Conservation (phyloP, 2,888 invertebrate genomes). For the Thyatira batis region DNA sequence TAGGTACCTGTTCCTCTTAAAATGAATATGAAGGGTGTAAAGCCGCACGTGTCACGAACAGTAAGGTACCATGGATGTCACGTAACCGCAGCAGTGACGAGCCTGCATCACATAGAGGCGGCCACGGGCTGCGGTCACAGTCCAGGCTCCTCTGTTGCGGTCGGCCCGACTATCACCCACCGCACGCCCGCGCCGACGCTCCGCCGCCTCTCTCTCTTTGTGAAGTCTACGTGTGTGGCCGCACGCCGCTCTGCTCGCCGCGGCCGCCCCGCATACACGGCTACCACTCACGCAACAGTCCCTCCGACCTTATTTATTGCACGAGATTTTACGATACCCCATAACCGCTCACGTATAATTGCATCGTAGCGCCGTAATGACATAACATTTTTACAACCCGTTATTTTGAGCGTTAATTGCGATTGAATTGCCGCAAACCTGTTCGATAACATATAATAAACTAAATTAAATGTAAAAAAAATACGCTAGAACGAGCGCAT, state of each 20-base stretch:
- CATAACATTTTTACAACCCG: slow-evolving; percentile 42
- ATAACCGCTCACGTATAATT: slow-evolving; percentile 56
- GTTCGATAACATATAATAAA: slow-evolving; percentile 39
- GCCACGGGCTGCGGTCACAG: slow-evolving; percentile 33
- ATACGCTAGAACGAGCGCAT: slow-evolving; percentile 47
- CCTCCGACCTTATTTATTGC: slow-evolving; percentile 45
- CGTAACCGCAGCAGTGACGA: slow-evolving; percentile 46
- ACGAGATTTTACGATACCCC: slow-evolving; percentile 51
- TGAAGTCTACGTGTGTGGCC: slow-evolving; percentile 48
- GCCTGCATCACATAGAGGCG: slow-evolving; percentile 28
- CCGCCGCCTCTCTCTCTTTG: slow-evolving; percentile 27
- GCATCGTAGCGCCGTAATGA: slow-evolving; percentile 41
- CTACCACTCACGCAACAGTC: slow-evolving; percentile 29
- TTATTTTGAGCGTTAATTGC: slow-evolving; percentile 51
- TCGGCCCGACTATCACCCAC: slow-evolving; percentile 31
- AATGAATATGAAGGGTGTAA: neutral
- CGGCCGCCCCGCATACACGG: slow-evolving; percentile 19
- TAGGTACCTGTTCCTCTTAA: no score
- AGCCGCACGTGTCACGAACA: slow-evolving; percentile 38
- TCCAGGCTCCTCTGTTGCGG: slow-evolving; percentile 52
- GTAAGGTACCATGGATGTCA: slow-evolving; percentile 32
- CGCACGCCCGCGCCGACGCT: slow-evolving; percentile 14
- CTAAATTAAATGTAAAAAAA: slow-evolving; percentile 46
- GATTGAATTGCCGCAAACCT: slow-evolving; percentile 46
- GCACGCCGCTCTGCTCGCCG: slow-evolving; percentile 27